A percentile compares a stretch with the other conserved stretches of the same genome.
These are phyloP conservation scores for Muraenolepis orangiensis DNA, from an alignment of 2,797 vertebrate genomes.

Conservation along the genomic window DNA sequence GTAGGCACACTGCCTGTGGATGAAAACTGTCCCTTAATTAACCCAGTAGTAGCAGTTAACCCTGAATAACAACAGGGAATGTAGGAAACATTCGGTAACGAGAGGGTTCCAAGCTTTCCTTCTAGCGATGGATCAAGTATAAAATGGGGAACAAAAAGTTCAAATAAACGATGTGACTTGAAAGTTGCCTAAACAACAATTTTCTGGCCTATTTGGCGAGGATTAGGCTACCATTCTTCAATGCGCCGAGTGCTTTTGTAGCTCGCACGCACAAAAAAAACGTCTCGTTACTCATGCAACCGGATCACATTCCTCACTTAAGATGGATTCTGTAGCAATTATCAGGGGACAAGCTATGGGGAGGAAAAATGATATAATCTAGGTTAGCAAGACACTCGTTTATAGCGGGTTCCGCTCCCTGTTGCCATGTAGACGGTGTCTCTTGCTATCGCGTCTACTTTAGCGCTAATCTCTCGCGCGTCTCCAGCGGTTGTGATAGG, in stretches of 20 bases:
- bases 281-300: background rate
- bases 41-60: background rate
- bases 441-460: slow-evolving; percentile 32
- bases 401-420: slow-evolving; percentile 1
- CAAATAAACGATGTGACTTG: background rate
- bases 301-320: slow-evolving; percentile 6
- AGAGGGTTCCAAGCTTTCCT: background rate
- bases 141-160: background rate
- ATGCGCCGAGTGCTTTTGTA: background rate
- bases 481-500: background rate
- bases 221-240: background rate
- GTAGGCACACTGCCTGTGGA: background rate
- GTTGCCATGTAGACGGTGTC: slow-evolving; percentile 22
- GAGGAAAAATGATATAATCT: background rate
- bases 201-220: background rate
- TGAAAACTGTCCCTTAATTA: no score
- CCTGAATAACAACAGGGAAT: background rate
- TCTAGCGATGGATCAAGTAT: background rate
- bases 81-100: no score
- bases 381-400: background rate
- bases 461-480: slow-evolving; percentile 5
- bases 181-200: slow-evolving; percentile 1
- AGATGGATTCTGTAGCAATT: slow-evolving; percentile 1
- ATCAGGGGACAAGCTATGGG: background rate
- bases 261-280: background rate